Evolutionary conservation across 2,888 invertebrate genomes (phyloP).

Genomic region (Drosophila helvetica): DNA sequence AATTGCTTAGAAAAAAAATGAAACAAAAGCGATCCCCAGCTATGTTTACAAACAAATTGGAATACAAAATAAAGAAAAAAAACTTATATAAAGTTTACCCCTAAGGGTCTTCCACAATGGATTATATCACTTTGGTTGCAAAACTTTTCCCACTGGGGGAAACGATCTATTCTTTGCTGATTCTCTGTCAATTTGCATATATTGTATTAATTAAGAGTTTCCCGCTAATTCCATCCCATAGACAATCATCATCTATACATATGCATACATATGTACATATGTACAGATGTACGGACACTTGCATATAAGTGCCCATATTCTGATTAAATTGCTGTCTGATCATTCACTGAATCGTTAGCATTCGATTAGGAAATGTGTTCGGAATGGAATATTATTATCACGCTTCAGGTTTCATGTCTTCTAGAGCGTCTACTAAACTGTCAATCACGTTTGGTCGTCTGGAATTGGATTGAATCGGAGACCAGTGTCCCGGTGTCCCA

Average conservation of each 20-base stretch:
- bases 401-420: neutral
- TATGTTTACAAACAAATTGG: neutral
- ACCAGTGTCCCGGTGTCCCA: slow-evolving; percentile 48
- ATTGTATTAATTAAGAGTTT: slow-evolving; percentile 24
- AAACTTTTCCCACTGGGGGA: slow-evolving; percentile 12
- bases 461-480: slow-evolving; percentile 21
- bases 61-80: neutral
- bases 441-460: slow-evolving; percentile 13
- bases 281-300: no score
- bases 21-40: neutral
- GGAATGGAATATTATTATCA: neutral
- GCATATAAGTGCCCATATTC: no score
- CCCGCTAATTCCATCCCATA: slow-evolving; percentile 20
- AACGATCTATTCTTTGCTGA: slow-evolving; percentile 6
- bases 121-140: slow-evolving; percentile 21
- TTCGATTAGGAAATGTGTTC: slow-evolving; percentile 11
- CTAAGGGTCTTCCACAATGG: slow-evolving; percentile 2
- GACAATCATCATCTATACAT: slow-evolving; percentile 9
- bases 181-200: slow-evolving; percentile 24
- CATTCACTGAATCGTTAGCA: slow-evolving; percentile 28
- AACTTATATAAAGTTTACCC: slow-evolving; percentile 8
- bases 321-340: slow-evolving; percentile 7
- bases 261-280: slow-evolving; percentile 15
- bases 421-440: neutral
- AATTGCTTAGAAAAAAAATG: neutral